Conservation (phyloP, 1,140 invertebrate species). For the Pemphigus obesinymphae region DNA sequence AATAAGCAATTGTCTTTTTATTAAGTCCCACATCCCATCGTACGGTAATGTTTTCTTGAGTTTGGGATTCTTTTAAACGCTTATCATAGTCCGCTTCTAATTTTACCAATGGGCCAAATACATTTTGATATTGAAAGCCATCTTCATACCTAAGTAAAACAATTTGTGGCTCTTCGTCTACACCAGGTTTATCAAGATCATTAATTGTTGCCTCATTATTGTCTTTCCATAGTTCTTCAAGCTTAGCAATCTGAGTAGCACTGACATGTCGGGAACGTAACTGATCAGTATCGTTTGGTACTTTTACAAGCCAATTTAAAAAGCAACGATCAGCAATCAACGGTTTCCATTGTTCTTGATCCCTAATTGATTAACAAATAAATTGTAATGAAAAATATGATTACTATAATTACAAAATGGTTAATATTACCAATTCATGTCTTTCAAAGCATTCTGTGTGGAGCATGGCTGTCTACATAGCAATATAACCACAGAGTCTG, state of each 20-base stretch:
- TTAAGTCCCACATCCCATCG: conserved; percentile 98
- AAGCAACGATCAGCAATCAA: conserved; percentile 93
- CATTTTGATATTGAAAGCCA: conserved; percentile 98
- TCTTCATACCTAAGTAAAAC: conserved; percentile 93
- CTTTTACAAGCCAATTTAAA: conserved; percentile 93
- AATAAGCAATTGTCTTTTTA: conserved; percentile 96
- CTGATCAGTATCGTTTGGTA: conserved; percentile 92
- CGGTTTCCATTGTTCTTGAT: conserved; percentile 98
- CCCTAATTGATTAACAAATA: conserved; percentile 53
- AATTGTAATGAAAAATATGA: not conserved
- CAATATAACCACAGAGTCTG: conserved; percentile 97
- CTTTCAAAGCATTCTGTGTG: conserved; percentile 90
- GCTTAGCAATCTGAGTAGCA: conserved; percentile 92
- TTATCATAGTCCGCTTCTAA: conserved; percentile 98
- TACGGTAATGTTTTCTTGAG: conserved; percentile 96
- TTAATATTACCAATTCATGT: conserved; percentile 85
- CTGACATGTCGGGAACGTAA: conserved; percentile 90
- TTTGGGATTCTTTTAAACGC: conserved; percentile 95
- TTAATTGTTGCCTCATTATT: conserved; percentile 96
- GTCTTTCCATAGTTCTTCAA: conserved; percentile 98
- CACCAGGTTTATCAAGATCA: conserved; percentile 94
- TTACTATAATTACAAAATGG: not conserved
- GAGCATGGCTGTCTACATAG: conserved; percentile 97
- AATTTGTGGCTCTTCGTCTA: conserved; percentile 95
- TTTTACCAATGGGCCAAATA: conserved; percentile 95